These are phyloP conservation scores for Falco punctatus DNA, from an alignment of 2,113 vertebrate species.

Conservation along the genomic window DNA sequence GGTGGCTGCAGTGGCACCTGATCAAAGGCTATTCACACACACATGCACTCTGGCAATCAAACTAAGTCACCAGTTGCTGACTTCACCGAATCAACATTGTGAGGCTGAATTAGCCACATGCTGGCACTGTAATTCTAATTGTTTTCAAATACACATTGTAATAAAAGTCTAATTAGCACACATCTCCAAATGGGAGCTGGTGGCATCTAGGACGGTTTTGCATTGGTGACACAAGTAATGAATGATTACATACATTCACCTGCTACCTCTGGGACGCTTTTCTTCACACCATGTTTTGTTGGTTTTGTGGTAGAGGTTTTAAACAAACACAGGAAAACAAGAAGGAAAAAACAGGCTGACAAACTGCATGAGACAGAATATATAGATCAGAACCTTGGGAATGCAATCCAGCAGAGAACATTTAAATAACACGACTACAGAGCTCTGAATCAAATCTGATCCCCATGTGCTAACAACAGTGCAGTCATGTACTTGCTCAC, in stretches of 20 bases:
- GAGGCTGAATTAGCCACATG: slow-evolving; percentile 57
- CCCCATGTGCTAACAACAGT: not conserved
- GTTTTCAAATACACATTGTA: slow-evolving; percentile 66
- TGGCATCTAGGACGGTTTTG: not conserved
- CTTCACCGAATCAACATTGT: not conserved
- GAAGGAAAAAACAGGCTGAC: slow-evolving; percentile 31
- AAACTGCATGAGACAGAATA: slow-evolving; percentile 23
- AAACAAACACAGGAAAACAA: slow-evolving; percentile 54
- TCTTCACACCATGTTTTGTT: not conserved
- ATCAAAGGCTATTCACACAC: not conserved
- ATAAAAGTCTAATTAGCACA: slow-evolving; percentile 60
- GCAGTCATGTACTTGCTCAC: not conserved
- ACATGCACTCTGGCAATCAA: not conserved
- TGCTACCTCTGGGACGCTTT: not conserved
- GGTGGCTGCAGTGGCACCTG: not conserved
- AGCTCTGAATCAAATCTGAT: not conserved
- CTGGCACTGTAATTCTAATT: slow-evolving; percentile 65
- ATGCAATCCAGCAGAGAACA: not conserved
- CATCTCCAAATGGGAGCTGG: slow-evolving; percentile 56
- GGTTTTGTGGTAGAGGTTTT: slow-evolving; percentile 35
- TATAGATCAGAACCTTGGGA: slow-evolving; percentile 30
- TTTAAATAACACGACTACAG: slow-evolving; percentile 6
- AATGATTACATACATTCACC: slow-evolving; percentile 9
- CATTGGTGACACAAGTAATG: not conserved
- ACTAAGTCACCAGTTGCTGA: not conserved